Evolutionary conservation across 2,113 vertebrate species (phyloP), one percentile per base, ranked within the genome.

Genomic region (Tinamus guttatus): DNA sequence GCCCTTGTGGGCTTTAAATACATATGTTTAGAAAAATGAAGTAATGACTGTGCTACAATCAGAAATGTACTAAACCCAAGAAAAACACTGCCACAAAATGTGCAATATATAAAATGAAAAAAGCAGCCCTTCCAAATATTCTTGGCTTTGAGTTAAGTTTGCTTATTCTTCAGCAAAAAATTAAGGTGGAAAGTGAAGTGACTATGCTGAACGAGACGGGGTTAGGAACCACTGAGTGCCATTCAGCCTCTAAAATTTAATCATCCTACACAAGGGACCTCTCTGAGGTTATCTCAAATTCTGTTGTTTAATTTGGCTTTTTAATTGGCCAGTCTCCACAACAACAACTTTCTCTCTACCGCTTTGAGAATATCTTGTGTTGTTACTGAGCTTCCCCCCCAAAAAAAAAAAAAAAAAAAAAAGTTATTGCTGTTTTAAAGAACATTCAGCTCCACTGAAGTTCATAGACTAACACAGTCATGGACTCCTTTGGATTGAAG

Each of bases 21-120:
- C 78, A 89, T 94, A 88, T 90, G 92, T 90, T 94, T 90, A 95
- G 85, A 96, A 97, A 94, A 96, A 95, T 96, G 90, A 96, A 96
- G 95, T 95, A 95, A 96, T 93, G 69, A 89, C 69, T 95, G 49
- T 45, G 74, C 77, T 95, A 80, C 78, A 90, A 85, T 93, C 60
- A 95, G 81, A 96, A 92, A 89, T 76, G 88, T 92, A 94, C 74
- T 93, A 87, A 96, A 89, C 58, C 95, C 86, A 96, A 97, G 93
- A 94, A 95, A 95, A 97, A 94, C 89, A 96, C 4, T 90, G 85
- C 77, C 77, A 93, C 62, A 94, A 94, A 96, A 95, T 32, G 77
- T 94, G 76, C 81, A 90, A 92, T 91, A 51, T 63, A 94, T 75
- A 94, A 94, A 94, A 96, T 51, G 49, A 94, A 89, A 36, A 28